Evolutionary conservation across 2,888 invertebrate genomes (phyloP).

Genomic region (Agrotis ipsilon): DNA sequence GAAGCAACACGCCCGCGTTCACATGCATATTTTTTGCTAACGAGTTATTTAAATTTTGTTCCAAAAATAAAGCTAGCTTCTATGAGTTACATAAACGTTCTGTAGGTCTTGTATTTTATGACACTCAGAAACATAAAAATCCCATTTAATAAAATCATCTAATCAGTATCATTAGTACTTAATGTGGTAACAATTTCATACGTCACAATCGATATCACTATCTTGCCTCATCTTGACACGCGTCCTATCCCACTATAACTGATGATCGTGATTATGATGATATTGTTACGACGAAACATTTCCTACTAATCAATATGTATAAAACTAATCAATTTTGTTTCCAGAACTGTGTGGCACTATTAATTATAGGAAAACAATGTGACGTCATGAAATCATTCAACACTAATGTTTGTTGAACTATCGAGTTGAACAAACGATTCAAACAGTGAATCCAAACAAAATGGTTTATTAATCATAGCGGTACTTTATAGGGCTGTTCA

Average conservation of each 20-base stretch:
- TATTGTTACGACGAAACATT: background rate
- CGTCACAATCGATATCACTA: conserved; percentile 17
- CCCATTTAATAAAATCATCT: conserved; percentile 13
- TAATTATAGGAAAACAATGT: conserved; percentile 23
- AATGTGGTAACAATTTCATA: conserved; percentile 9
- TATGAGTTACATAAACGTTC: conserved; percentile 3
- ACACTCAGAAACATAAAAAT: conserved; percentile 7
- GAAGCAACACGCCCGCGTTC: background rate
- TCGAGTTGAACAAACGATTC: conserved; percentile 35
- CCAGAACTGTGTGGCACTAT: conserved; percentile 28
- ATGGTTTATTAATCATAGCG: conserved; percentile 38
- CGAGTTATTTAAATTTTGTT: background rate
- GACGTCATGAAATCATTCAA: conserved; percentile 46
- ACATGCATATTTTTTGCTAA: background rate
- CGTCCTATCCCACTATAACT: conserved; percentile 15
- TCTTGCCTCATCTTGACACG: conserved; percentile 15
- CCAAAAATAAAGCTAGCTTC: conserved; percentile 4
- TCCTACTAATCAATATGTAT: background rate
- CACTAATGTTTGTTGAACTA: conserved; percentile 40
- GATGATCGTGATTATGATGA: conserved; percentile 5
- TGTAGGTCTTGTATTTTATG: background rate
- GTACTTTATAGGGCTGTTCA: conserved; percentile 26
- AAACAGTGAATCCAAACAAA: conserved; percentile 38
- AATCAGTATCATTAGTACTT: conserved; percentile 20
- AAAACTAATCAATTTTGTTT: conserved; percentile 28